Percentiles rank a stretch among this genome's conserved stretches.
phyloP scores from a whole-genome alignment of 2,888 invertebrate genomes.

The Hirtodrosophila alboralis region DNA sequence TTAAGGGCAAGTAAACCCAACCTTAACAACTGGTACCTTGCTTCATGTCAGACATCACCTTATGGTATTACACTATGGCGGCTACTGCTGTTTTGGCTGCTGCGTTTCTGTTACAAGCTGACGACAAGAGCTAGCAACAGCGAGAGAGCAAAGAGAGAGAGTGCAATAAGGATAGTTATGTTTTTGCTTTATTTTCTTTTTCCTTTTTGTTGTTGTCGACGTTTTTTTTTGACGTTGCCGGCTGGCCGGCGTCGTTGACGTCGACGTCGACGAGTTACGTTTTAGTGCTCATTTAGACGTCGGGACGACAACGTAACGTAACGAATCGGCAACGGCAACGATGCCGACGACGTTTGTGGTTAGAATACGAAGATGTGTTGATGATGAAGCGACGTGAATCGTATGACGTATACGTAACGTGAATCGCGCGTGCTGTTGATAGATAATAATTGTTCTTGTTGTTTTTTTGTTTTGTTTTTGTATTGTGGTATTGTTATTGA shows the following conservation, averaged over 20 bases:
- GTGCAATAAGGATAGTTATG: conserved; percentile 45
- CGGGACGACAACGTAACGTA: conserved; percentile 66
- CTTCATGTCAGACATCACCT: too few relatives aligned
- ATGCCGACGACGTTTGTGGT: conserved; percentile 52
- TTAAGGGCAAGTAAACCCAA: too few relatives aligned
- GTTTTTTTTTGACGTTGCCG: conserved; percentile 46
- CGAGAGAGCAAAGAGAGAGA: conserved; percentile 10
- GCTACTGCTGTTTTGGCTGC: conserved; percentile 51
- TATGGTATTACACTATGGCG: not conserved
- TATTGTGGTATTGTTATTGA: conserved; percentile 37
- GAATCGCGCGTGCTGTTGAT: conserved; percentile 55
- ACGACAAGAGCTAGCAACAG: conserved; percentile 10
- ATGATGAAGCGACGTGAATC: conserved; percentile 9
- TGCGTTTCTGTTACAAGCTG: conserved; percentile 67
- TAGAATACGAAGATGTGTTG: conserved; percentile 34
- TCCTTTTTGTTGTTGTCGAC: conserved; percentile 10
- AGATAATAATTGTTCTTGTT: conserved; percentile 44
- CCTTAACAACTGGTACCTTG: too few relatives aligned
- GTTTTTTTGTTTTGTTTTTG: conserved; percentile 9
- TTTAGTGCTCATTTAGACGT: conserved; percentile 80
- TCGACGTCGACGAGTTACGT: conserved; percentile 47
- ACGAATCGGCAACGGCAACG: conserved; percentile 37
- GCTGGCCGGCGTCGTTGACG: conserved; percentile 54
- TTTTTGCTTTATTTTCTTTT: conserved; percentile 4
- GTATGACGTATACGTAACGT: conserved; percentile 59